Base-by-base conservation (phyloP, 1,140 invertebrate genomes). In the Hylaeus anthracinus region DNA sequence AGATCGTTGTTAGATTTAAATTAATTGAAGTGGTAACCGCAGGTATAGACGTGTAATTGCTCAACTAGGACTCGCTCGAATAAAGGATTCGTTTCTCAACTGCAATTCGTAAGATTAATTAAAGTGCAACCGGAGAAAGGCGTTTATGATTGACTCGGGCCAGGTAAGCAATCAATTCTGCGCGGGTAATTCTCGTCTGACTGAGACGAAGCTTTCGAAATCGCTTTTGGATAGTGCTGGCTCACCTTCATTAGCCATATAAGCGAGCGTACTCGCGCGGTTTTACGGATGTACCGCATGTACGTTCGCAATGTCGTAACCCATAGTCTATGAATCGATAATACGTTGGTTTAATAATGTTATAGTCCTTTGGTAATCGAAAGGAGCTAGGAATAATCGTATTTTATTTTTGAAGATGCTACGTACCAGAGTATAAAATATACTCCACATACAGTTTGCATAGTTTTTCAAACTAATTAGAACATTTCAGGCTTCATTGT, bases 181-280 rank as follows among this genome's bases (percentile, higher is more conserved):
- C 63, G 67, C 63, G 8, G 45, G 65, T 60, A 48, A 65, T 45
- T 60, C 60, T 9, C 48, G 26, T 1, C 5, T 10, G 43, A 43
- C 53, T 41, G 39, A 67, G 39, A 5, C 71, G 53, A 37, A 48
- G 14, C 70, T 82, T 79, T 79, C 81, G 69, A 82, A 82, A 82
- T 43, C 60, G 51, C 26, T 79, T 72, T 14, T 5, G 37, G 63
- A 69, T 1, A 45, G 48, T 45, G 45, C 51, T 9, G 51, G 37
- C 56, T 82, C 76, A 72, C 76, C 76, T 82, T 82, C 81, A 51
- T 79, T 66, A 63, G 63, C 75, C 82, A 48, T 81, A 72, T 81
- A 72, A 76, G 41, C 15, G 76, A 55, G n/a, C n/a, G 39, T 53
- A n/a, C 41, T 1, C 0, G 14, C 2, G 9, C 4, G 55, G 45